These are phyloP conservation scores for Stegodyphus dumicola DNA, from an alignment of 1,140 invertebrate species.

Conservation along the genomic window DNA sequence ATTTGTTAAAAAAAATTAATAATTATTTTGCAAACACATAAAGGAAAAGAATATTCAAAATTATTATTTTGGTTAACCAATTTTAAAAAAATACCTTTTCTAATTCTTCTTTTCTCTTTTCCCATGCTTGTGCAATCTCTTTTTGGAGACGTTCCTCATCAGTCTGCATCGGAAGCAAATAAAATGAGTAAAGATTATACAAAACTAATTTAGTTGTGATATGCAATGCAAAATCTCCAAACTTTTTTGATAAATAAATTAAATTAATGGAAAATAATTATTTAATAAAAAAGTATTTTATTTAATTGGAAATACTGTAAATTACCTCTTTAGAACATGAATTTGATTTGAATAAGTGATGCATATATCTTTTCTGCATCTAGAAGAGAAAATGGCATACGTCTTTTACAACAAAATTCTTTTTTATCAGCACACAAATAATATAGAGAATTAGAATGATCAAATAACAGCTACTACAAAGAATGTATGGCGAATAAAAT, in stretches of 20 bases:
- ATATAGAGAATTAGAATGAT: no score
- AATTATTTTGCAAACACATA: no score
- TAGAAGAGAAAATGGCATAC: background rate
- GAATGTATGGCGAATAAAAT: no score
- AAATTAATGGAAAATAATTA: background rate
- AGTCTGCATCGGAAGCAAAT: background rate
- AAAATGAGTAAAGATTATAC: no score
- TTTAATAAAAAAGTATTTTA: background rate
- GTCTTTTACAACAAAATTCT: no score
- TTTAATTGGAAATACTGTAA: background rate
- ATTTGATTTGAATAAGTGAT: conserved; percentile 8
- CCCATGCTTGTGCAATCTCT: conserved; percentile 29
- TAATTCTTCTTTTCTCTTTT: conserved; percentile 34
- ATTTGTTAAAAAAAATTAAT: no score
- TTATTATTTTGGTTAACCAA: background rate
- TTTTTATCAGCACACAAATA: no score
- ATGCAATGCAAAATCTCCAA: no score
- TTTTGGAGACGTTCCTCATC: conserved; percentile 18
- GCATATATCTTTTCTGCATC: conserved; percentile 41
- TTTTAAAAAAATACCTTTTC: conserved; percentile 16
- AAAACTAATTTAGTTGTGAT: no score
- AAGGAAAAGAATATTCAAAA: no score
- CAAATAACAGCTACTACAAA: no score
- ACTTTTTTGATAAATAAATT: no score
- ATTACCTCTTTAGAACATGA: background rate